Base-by-base conservation (phyloP, 2,797 vertebrate genomes). In the Gymnothorax reevesii region DNA sequence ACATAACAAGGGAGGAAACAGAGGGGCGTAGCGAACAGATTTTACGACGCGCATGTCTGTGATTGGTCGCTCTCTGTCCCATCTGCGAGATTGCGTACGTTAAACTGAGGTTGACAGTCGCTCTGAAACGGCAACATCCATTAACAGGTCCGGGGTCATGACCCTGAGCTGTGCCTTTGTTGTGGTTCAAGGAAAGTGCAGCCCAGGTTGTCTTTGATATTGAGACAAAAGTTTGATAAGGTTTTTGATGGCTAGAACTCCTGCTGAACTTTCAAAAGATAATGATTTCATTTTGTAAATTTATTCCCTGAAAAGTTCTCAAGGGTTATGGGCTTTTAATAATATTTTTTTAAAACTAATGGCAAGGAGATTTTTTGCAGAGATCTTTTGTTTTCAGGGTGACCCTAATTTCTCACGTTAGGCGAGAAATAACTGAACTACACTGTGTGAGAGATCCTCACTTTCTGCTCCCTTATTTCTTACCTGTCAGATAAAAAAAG, bases 121-220 rank as follows among this genome's bases (percentile, higher is more conserved):
- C 89, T 92, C 90, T 57, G 88, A 92, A 93, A 91, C 88, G 91
- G 94, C 92, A n/a, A 82, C 90, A 89, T 93, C 91, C 92, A 92
- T 94, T 94, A 93, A 90, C 93, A 90, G 89, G 84, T 5, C 55
- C 15, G 1, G 90, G 93, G 94, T 94, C 91, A 0, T 10, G 91
- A 93, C 93, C 94, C 91, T 88, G 84, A 88, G 57, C 54, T 88
- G 89, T 84, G 88, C 89, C 92, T 94, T 94, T 96, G 94, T 95
- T 95, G 95, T 95, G 94, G 95, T 95, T 93, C 93, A 94, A 90
- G 85, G 90, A 88, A 91, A 95, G 95, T 94, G 92, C 93, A 94
- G 92, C 92, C 93, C 93, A 94, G 93, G 94, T 95, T 94, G 92
- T 90, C 91, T 94, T 94, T 94, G 94, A 94, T 94, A 93, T 92